Conservation (phyloP, 2,888 invertebrate genomes). For the Synergus gifuensis region DNA sequence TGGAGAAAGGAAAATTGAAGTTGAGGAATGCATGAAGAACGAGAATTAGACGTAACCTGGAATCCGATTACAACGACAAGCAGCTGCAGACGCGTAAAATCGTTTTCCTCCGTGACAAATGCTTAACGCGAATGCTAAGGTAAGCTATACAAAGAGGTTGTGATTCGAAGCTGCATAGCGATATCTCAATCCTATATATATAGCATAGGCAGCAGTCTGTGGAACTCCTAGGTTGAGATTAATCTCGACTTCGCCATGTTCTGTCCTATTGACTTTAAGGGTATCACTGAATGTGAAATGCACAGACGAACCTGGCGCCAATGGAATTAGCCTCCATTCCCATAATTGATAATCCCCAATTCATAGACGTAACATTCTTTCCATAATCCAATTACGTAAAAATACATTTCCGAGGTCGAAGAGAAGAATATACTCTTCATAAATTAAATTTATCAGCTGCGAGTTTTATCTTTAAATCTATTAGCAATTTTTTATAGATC, state of each 20-base stretch:
- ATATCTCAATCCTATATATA: slow-evolving; percentile 36
- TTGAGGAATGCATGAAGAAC: not conserved
- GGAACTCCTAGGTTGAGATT: slow-evolving; percentile 7
- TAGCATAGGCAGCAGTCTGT: not conserved
- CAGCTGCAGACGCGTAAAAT: slow-evolving; percentile 35
- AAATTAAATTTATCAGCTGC: too few relatives aligned
- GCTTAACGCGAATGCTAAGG: slow-evolving; percentile 34
- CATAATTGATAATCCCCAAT: not conserved
- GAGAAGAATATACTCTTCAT: too few relatives aligned
- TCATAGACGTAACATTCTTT: not conserved
- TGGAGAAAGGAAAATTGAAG: not conserved
- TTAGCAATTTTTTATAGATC: too few relatives aligned
- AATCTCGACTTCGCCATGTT: slow-evolving; percentile 23
- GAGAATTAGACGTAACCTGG: slow-evolving; percentile 17
- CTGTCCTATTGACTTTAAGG: slow-evolving; percentile 21
- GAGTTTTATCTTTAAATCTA: too few relatives aligned
- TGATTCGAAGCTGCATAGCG: not conserved
- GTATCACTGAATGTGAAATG: slow-evolving; percentile 18
- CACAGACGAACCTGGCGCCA: not conserved
- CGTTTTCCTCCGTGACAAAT: slow-evolving; percentile 34
- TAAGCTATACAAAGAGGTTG: slow-evolving; percentile 17
- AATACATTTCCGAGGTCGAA: too few relatives aligned
- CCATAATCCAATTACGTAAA: not conserved
- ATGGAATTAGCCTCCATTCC: slow-evolving; percentile 12
- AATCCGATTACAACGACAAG: slow-evolving; percentile 24